Conservation (phyloP, 2,113 vertebrate species). For the Apodemus sylvaticus region DNA sequence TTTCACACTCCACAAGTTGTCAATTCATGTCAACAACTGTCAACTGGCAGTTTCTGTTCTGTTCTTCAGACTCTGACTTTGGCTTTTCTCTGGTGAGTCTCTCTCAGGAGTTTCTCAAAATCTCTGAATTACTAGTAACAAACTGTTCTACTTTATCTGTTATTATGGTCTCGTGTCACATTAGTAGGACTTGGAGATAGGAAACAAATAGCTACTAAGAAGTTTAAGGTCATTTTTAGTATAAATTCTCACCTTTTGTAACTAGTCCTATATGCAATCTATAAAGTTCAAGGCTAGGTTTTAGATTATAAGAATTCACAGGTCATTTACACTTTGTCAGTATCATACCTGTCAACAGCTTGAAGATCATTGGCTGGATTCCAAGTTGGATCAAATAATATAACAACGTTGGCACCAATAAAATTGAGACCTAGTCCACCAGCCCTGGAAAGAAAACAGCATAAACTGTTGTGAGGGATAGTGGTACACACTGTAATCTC, state of each 20-base stretch:
- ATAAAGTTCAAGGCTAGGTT: conserved; percentile 7
- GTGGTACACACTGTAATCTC: neutral
- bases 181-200: neutral
- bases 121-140: neutral
- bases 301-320: conserved; percentile 44
- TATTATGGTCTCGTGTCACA: neutral
- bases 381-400: conserved; percentile 98
- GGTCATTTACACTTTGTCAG: conserved; percentile 56
- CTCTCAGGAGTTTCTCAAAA: conserved; percentile 34
- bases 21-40: neutral
- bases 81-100: conserved; percentile 1
- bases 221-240: neutral
- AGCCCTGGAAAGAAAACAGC: conserved; percentile 87
- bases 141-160: neutral
- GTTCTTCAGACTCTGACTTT: neutral
- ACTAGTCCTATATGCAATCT: neutral
- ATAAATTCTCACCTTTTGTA: neutral
- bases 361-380: conserved; percentile 99
- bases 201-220: conserved; percentile 37
- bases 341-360: conserved; percentile 94
- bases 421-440: conserved; percentile 98
- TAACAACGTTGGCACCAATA: conserved; percentile 96
- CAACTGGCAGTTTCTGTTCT: neutral
- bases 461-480: neutral
- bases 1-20: neutral